Base-by-base conservation (phyloP, 2,113 vertebrate species). In the Urocynchramus pylzowi region DNA sequence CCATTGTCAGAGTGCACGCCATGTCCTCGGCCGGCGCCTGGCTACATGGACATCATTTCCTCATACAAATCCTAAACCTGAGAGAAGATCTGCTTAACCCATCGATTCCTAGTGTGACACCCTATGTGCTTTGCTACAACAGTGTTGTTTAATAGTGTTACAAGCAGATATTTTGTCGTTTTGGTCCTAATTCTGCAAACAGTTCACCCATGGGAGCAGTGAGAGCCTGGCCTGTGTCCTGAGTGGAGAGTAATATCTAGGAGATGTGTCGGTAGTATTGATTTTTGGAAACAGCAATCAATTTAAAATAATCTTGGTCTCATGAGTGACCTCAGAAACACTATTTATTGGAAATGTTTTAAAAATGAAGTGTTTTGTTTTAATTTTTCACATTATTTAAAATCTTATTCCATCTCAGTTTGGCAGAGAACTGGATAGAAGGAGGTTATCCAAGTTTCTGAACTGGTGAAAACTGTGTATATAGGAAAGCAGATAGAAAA, bases 31-130 rank as follows among this genome's bases (percentile, higher is more conserved):
- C 57, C 15, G 7, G 68, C 0, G 10, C 49, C 64, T 1, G 6
- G 49, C 64, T 86, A 27, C 83, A 42, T 75, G 92, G 63, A 60
- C 71, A 90, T 94, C 27, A 90, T 92, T 96, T 97, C 83, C 85
- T 94, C 64, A 37, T 54, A 78, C 83, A 88, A 90, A 92, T 87
- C 68, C 60, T 56, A 45, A 42, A 68, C 69, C 68, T 68, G 56
- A 71, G 78, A 64, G 61, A 53, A 74, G 56, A 54, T n/a, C 70
- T 74, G 1, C 89, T 96, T 96, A 96, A 94, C 96, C 65, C 92
- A 30, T 83, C 0, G 0, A 12, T 69, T 94, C 85, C 83, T 82
- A 70, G 31, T 17, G 31, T 80, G 70, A 50, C 10, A 13, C 39
- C 27, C 9, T 13, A 3, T 16, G 39, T 56, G 37, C 52, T 68